Evolutionary conservation across 2,113 vertebrate genomes (phyloP).

Genomic region (Chamaetylas fuelleborni): DNA sequence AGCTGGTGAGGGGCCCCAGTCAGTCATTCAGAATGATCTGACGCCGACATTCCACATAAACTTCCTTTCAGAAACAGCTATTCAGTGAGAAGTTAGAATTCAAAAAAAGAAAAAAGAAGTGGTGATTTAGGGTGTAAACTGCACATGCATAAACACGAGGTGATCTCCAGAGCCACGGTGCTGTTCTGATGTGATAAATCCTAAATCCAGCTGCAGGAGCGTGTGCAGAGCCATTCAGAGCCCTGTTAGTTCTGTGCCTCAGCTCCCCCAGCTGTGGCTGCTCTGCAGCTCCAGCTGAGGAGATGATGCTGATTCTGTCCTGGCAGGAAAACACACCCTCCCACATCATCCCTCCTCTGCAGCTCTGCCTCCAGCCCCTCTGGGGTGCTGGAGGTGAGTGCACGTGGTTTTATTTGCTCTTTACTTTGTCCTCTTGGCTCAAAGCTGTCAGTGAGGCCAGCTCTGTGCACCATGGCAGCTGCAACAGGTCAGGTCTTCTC

Average conservation of each 20-base stretch:
- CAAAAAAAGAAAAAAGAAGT: background rate
- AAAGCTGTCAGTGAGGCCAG: background rate
- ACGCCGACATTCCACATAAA: background rate
- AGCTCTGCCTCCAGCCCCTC: too few species aligned
- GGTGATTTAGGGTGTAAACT: background rate
- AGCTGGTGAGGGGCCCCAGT: too few species aligned
- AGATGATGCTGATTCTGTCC: background rate
- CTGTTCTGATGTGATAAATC: background rate
- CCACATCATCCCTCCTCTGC: too few species aligned
- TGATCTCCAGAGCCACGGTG: background rate
- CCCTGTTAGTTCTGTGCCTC: background rate
- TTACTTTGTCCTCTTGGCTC: background rate
- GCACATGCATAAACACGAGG: constrained; percentile 4
- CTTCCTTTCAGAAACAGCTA: background rate
- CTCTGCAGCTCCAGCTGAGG: background rate
- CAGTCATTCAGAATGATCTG: background rate
- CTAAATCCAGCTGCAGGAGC: background rate
- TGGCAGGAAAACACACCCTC: background rate
- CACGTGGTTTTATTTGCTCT: background rate
- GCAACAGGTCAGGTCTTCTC: fast-evolving
- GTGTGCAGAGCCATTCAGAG: background rate
- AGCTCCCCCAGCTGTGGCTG: background rate
- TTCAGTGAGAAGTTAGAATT: background rate
- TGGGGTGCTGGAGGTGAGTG: background rate
- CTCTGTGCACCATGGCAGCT: fast-evolving